These are phyloP conservation scores for Siniperca knerii DNA, from an alignment of 2,113 vertebrate genomes.

Conservation along the genomic window DNA sequence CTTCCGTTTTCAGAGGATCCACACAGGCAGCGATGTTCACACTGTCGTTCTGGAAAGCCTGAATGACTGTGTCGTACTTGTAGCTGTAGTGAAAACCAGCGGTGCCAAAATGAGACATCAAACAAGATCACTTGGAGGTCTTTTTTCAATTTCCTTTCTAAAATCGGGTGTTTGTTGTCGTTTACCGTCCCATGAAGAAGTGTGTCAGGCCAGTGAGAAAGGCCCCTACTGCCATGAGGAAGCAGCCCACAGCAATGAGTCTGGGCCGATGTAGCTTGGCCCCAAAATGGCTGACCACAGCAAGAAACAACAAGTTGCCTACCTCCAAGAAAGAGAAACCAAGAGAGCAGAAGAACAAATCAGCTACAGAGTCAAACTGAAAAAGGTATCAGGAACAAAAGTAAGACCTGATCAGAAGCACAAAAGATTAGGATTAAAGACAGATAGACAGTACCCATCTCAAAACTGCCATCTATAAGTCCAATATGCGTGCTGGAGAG, in stretches of 20 bases:
- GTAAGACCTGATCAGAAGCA: neutral
- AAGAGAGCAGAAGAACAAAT: neutral
- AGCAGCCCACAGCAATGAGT: conserved; percentile 88
- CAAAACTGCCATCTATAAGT: conserved; percentile 92
- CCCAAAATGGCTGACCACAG: conserved; percentile 94
- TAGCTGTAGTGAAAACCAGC: conserved; percentile 71
- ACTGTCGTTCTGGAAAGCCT: conserved; percentile 68
- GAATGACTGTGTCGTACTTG: conserved; percentile 75
- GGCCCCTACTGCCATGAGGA: conserved; percentile 89
- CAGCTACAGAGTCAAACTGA: neutral
- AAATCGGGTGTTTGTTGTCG: neutral
- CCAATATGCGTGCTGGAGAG: conserved; percentile 88
- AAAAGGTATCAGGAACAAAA: neutral
- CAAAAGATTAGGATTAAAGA: neutral
- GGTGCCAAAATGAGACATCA: neutral
- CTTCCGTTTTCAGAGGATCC: conserved; percentile 30
- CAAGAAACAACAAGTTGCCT: conserved; percentile 94
- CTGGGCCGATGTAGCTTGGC: conserved; percentile 91
- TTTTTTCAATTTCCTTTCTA: neutral
- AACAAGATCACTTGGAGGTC: neutral
- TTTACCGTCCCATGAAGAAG: conserved; percentile 96
- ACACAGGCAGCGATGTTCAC: conserved; percentile 71
- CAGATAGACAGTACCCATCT: conserved; percentile 87
- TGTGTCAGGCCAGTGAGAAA: conserved; percentile 91
- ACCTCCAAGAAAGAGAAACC: neutral